A percentile compares a stretch with the other conserved stretches of the same genome.
phyloP scores from a whole-genome alignment of 1,140 invertebrate genomes.

The Stegodyphus mimosarum region DNA sequence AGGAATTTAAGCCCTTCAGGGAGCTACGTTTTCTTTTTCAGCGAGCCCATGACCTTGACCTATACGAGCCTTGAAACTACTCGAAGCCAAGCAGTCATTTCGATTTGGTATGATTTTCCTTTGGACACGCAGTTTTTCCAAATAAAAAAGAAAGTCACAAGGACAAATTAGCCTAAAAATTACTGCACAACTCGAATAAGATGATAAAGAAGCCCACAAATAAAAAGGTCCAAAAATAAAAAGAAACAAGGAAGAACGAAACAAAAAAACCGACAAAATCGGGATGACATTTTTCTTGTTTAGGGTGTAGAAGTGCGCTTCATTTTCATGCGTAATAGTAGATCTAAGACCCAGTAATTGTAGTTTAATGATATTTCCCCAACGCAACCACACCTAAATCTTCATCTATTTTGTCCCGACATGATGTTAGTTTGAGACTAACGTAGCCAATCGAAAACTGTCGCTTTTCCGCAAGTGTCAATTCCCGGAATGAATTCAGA shows the following conservation, averaged over 20 bases:
- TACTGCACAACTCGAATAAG: neutral
- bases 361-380: conserved; percentile 42
- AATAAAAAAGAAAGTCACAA: conserved; percentile 20
- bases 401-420: conserved; percentile 44
- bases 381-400: conserved; percentile 44
- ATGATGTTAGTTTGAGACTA: neutral
- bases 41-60: conserved; percentile 18
- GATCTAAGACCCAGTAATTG: conserved; percentile 32
- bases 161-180: conserved; percentile 39
- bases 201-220: neutral
- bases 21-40: neutral
- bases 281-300: conserved; percentile 41
- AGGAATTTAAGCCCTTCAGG: conserved; percentile 20
- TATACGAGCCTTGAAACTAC: conserved; percentile 20
- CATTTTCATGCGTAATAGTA: conserved; percentile 55
- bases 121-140: conserved; percentile 32
- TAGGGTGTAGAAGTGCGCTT: conserved; percentile 26
- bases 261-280: neutral
- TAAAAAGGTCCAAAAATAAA: conserved; percentile 8
- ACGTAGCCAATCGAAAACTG: conserved; percentile 1
- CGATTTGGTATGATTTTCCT: conserved; percentile 3
- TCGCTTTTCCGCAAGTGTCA: conserved; percentile 16
- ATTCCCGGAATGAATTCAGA: conserved; percentile 7
- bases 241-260: conserved; percentile 1
- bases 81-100: neutral